phyloP scores from a whole-genome alignment of 2,113 vertebrate genomes.

The Noturus placidus region DNA sequence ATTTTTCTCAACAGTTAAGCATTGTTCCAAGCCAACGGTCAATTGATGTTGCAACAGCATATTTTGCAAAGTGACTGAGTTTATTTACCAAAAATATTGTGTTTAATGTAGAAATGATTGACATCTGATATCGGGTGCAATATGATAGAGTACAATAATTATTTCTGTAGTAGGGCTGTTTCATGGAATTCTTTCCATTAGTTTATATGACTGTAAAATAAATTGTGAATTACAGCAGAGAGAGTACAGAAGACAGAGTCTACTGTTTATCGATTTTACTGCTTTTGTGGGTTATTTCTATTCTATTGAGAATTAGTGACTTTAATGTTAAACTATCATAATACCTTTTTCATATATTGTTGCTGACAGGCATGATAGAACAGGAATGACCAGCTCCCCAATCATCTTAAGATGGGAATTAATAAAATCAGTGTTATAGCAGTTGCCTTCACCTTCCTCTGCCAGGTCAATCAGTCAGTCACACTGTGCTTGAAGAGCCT shows the following conservation, averaged over 20 bases:
- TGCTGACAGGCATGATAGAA: neutral
- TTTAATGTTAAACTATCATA: neutral
- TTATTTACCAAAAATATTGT: neutral
- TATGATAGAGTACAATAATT: neutral
- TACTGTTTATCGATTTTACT: neutral
- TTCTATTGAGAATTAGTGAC: neutral
- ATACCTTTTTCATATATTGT: neutral
- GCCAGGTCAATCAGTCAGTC: slow-evolving; percentile 51
- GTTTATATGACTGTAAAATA: neutral
- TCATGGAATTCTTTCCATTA: neutral
- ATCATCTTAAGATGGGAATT: slow-evolving; percentile 50
- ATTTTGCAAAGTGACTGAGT: neutral
- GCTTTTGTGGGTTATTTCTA: neutral
- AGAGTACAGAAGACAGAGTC: neutral
- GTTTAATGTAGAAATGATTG: neutral
- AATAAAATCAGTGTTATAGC: slow-evolving; percentile 67
- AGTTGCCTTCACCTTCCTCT: slow-evolving; percentile 58
- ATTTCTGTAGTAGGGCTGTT: neutral
- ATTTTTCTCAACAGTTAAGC: neutral
- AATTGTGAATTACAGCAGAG: neutral
- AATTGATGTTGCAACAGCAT: neutral
- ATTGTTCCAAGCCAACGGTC: no score
- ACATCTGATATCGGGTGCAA: neutral
- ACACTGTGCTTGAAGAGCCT: neutral
- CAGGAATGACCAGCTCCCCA: neutral